These are phyloP conservation scores for Nibea coibor DNA, from an alignment of 2,113 vertebrate genomes.

Conservation along the genomic window DNA sequence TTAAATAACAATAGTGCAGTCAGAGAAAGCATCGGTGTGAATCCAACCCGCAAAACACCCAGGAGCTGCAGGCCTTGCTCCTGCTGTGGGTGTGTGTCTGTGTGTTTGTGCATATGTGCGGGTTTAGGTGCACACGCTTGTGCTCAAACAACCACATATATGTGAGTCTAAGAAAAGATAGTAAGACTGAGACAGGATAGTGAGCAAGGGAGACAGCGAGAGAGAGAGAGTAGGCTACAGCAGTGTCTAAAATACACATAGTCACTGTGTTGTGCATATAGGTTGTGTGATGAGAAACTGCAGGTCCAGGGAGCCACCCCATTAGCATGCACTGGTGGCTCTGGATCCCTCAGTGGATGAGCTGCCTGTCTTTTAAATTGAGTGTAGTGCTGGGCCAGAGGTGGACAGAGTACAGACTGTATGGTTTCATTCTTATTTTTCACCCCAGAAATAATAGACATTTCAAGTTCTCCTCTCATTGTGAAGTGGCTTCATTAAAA, in stretches of 20 bases:
- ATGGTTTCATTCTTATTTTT: constrained; percentile 16
- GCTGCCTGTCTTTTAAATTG: constrained; percentile 40
- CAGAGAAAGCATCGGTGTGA: constrained; percentile 79
- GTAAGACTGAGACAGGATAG: constrained; percentile 31
- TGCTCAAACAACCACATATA: constrained; percentile 49
- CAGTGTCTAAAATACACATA: constrained; percentile 35
- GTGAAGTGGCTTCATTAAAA: constrained; percentile 12
- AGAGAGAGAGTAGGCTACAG: constrained; percentile 29
- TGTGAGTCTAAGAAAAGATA: constrained; percentile 37
- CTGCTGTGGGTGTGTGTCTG: constrained; percentile 31
- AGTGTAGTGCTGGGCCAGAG: constrained; percentile 34
- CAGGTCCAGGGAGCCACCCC: constrained; percentile 23
- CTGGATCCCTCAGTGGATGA: constrained; percentile 23
- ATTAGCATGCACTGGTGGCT: constrained; percentile 51
- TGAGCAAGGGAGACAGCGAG: constrained; percentile 7
- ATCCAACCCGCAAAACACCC: constrained; percentile 81
- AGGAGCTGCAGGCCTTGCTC: constrained; percentile 67
- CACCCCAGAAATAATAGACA: constrained; percentile 8
- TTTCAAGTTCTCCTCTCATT: constrained; percentile 16
- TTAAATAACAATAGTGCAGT: constrained; percentile 85
- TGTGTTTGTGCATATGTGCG: constrained; percentile 28
- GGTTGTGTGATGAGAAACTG: constrained; percentile 40
- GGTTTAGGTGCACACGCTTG: constrained; percentile 25
- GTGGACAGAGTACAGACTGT: constrained; percentile 24
- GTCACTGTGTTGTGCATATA: constrained; percentile 29